These are phyloP conservation scores for Brachypterus glaber DNA, from an alignment of 2,888 invertebrate species.

Conservation along the genomic window DNA sequence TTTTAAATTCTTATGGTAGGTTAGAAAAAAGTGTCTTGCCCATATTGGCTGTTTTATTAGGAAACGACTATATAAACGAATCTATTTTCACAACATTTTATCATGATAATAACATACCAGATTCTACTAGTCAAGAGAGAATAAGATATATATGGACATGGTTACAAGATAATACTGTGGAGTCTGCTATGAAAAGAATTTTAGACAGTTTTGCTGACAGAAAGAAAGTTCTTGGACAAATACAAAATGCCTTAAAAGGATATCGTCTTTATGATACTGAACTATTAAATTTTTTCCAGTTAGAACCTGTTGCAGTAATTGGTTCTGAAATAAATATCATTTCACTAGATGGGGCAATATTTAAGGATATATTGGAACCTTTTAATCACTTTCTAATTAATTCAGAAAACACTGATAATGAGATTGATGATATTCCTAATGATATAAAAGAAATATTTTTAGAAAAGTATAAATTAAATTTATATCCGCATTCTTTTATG, in stretches of 20 bases:
- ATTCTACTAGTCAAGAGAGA: conserved; percentile 44
- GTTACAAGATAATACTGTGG: conserved; percentile 61
- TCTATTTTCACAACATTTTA: conserved; percentile 63
- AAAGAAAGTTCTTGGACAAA: conserved; percentile 45
- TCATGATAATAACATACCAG: conserved; percentile 51
- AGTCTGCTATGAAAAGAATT: conserved; percentile 59
- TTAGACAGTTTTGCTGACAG: conserved; percentile 52
- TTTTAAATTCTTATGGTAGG: conserved; percentile 56
- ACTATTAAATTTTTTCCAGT: conserved; percentile 49
- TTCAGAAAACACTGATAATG: conserved; percentile 10
- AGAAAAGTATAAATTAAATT: conserved; percentile 49
- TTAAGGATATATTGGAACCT: too few species aligned
- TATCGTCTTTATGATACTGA: conserved; percentile 52
- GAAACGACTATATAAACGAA: conserved; percentile 78
- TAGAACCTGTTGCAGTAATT: too few species aligned
- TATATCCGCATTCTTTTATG: conserved; percentile 56
- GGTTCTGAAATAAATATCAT: too few species aligned
- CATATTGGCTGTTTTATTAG: conserved; percentile 70
- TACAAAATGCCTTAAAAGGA: conserved; percentile 53
- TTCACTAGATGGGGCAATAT: too few species aligned
- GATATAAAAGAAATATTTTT: conserved; percentile 49
- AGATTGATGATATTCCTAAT: conserved; percentile 3
- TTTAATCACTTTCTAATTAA: too few species aligned
- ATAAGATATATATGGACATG: conserved; percentile 66
- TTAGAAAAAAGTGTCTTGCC: conserved; percentile 55